Evolutionary conservation across 2,797 vertebrate species (phyloP).

Genomic region (Cyclopterus lumpus): DNA sequence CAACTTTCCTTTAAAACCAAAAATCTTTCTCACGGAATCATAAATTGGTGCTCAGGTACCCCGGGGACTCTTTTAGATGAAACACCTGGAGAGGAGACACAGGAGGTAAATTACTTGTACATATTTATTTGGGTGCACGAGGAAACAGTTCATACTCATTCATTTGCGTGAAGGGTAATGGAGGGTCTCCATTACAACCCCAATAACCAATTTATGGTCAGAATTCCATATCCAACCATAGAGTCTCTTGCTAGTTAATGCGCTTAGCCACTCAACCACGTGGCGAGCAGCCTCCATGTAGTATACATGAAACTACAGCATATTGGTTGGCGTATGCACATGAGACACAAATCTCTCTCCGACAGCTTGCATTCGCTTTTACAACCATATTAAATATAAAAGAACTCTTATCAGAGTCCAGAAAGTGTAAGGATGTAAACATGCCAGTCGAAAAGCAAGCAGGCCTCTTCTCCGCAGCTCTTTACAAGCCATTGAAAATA

Average conservation of each 20-base stretch:
- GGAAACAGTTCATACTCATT: no score
- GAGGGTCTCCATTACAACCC: no score
- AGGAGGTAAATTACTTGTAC: no score
- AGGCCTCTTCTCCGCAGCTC: background rate
- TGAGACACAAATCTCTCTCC: slow-evolving; percentile 33
- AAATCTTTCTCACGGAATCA: no score
- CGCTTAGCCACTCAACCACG: background rate
- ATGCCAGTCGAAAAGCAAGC: slow-evolving; percentile 6
- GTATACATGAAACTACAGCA: slow-evolving; percentile 14
- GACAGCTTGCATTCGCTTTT: slow-evolving; percentile 35
- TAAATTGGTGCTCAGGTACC: no score
- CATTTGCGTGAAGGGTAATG: no score
- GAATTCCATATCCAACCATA: background rate
- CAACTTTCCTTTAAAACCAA: no score
- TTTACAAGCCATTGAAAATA: slow-evolving; percentile 8
- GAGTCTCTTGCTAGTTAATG: slow-evolving; percentile 10
- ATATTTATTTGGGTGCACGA: no score
- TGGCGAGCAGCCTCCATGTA: background rate
- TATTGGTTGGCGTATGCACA: background rate
- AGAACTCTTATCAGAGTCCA: slow-evolving; percentile 27
- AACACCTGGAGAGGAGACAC: no score
- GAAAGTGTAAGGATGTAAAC: slow-evolving; percentile 22
- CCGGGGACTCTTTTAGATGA: no score
- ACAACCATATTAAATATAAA: slow-evolving; percentile 21
- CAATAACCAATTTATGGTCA: no score